A percentile compares a stretch with the other conserved stretches of the same genome.
Evolutionary conservation across 2,888 invertebrate genomes (phyloP).

Genomic region (Scaptomyza polygonia): DNA sequence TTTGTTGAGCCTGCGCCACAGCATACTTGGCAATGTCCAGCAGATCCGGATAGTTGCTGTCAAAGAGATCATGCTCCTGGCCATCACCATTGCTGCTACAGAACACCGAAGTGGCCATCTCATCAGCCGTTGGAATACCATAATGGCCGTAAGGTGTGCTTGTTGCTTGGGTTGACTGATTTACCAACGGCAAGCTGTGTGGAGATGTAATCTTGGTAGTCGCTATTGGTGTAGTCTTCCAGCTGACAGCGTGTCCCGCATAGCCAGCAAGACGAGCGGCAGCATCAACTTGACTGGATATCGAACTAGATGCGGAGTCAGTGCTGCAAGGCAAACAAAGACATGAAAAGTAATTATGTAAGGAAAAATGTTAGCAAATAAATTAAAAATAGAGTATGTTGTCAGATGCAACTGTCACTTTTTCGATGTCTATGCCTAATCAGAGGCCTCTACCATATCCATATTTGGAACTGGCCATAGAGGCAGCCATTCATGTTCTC

Average conservation of each 20-base stretch:
- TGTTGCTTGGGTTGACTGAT: constrained; percentile 16
- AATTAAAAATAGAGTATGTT: too few species aligned
- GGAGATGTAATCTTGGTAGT: constrained; percentile 82
- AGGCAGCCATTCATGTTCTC: neutral
- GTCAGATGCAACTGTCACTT: too few species aligned
- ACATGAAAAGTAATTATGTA: too few species aligned
- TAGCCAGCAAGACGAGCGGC: constrained; percentile 79
- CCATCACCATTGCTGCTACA: constrained; percentile 83
- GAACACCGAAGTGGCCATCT: constrained; percentile 81
- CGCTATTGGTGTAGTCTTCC: constrained; percentile 80
- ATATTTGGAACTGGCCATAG: neutral
- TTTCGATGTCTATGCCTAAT: too few species aligned
- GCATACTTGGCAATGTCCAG: constrained; percentile 83
- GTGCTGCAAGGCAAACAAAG: too few species aligned
- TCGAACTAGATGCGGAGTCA: constrained; percentile 86
- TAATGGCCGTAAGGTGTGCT: constrained; percentile 53
- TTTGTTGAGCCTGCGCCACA: constrained; percentile 73
- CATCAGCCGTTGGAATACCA: constrained; percentile 66
- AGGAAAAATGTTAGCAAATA: too few species aligned
- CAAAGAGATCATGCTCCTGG: constrained; percentile 83
- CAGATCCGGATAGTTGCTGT: constrained; percentile 83
- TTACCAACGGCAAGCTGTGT: constrained; percentile 56
- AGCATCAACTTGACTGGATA: constrained; percentile 85
- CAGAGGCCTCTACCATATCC: too few species aligned
- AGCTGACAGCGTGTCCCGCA: constrained; percentile 63